phyloP scores from a whole-genome alignment of 2,888 invertebrate genomes.

The Arenicola marina region DNA sequence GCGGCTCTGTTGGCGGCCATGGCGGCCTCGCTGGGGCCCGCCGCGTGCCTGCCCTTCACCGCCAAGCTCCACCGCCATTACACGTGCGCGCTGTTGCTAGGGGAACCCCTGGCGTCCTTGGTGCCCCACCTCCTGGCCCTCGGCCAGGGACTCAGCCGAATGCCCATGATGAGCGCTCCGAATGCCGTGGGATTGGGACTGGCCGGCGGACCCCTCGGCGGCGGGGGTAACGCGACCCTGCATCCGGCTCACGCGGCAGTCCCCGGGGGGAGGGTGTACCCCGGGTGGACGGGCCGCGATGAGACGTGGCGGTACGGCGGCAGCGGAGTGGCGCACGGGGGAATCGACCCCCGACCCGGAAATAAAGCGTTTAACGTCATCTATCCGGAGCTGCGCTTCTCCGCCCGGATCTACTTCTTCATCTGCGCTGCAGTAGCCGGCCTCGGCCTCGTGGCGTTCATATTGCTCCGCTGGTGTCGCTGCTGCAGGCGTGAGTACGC shows the following conservation, averaged over 20 bases:
- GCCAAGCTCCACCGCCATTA: slow-evolving; percentile 17
- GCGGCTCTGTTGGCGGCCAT: slow-evolving; percentile 18
- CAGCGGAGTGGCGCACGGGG: neutral
- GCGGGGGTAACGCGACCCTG: slow-evolving; percentile 4
- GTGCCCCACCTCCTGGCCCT: slow-evolving; percentile 25
- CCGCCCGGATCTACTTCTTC: slow-evolving; percentile 19
- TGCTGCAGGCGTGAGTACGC: slow-evolving; percentile 14
- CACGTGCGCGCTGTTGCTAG: slow-evolving; percentile 24
- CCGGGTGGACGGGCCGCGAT: neutral
- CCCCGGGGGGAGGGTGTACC: neutral
- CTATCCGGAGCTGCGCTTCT: slow-evolving; percentile 7
- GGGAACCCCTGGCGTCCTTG: slow-evolving; percentile 20
- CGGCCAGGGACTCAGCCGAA: slow-evolving; percentile 28
- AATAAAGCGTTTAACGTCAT: neutral
- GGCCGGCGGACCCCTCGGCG: no score
- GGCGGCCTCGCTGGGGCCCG: slow-evolving; percentile 15
- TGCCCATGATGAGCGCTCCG: no score
- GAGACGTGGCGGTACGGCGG: neutral
- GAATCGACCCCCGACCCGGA: neutral
- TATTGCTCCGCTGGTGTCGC: slow-evolving; percentile 15
- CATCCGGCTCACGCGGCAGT: no score
- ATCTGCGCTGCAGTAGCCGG: slow-evolving; percentile 13
- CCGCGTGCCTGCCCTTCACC: slow-evolving; percentile 27
- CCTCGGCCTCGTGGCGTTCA: slow-evolving; percentile 16
- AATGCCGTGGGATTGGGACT: no score